Conservation (phyloP, 2,888 invertebrate species). For the Lasioglossum marginatum region DNA sequence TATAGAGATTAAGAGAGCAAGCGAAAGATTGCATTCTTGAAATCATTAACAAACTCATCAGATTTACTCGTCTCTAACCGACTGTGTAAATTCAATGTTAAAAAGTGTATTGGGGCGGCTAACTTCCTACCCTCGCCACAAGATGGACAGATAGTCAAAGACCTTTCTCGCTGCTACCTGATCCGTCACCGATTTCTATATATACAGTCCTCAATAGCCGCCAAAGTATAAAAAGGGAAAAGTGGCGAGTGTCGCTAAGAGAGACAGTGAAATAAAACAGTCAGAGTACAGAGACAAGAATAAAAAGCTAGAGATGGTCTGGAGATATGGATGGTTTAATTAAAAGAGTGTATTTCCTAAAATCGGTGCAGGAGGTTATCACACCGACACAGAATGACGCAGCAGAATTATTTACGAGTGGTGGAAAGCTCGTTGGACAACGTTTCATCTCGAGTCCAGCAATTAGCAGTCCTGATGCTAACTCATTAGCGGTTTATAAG, state of each 20-base stretch:
- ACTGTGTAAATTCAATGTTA: not conserved
- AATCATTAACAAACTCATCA: too few relatives aligned
- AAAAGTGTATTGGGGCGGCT: too few relatives aligned
- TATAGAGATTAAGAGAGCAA: too few relatives aligned
- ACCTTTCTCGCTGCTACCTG: too few relatives aligned
- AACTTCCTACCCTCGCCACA: too few relatives aligned
- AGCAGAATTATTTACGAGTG: slow-evolving; percentile 18
- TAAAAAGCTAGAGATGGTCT: not conserved
- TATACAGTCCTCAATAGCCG: too few relatives aligned
- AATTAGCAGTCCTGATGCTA: slow-evolving; percentile 64
- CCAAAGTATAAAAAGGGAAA: not conserved
- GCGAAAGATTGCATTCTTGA: too few relatives aligned
- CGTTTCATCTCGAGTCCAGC: slow-evolving; percentile 53
- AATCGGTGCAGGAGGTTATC: not conserved
- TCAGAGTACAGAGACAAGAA: not conserved
- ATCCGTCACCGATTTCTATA: too few relatives aligned
- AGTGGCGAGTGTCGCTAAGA: not conserved
- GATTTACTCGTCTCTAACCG: too few relatives aligned
- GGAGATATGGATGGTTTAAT: not conserved
- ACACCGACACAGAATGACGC: not conserved
- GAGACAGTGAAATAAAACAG: not conserved
- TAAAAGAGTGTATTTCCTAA: not conserved
- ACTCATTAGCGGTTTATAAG: slow-evolving; percentile 72
- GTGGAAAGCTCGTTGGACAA: slow-evolving; percentile 33
- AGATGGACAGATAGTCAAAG: too few relatives aligned